Percentiles rank a stretch among this genome's conserved stretches.
These are phyloP conservation scores for Charaxes varanes DNA, from an alignment of 1,140 invertebrate genomes.

Conservation along the genomic window DNA sequence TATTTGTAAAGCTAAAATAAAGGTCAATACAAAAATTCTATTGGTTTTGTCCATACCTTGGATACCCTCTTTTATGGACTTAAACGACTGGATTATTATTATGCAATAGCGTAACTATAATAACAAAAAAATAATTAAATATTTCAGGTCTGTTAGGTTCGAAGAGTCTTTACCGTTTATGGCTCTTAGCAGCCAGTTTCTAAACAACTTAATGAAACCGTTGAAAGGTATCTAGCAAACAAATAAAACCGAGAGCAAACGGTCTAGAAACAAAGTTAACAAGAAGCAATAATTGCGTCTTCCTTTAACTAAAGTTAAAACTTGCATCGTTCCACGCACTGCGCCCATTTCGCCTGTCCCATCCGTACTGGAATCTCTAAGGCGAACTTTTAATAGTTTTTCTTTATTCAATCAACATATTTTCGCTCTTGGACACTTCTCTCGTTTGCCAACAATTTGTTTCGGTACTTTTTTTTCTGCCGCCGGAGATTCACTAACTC, in stretches of 20 bases:
- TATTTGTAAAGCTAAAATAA: no score
- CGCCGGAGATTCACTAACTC: constrained; percentile 39
- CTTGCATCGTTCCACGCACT: constrained; percentile 42
- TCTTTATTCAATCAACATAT: constrained; percentile 74
- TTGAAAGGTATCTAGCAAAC: constrained; percentile 9
- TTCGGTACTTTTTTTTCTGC: constrained; percentile 57
- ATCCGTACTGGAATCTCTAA: constrained; percentile 53
- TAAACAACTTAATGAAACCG: not conserved
- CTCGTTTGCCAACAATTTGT: constrained; percentile 70
- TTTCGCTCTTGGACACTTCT: constrained; percentile 67
- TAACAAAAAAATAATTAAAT: no score
- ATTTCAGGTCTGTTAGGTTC: no score
- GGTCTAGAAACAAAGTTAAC: constrained; percentile 22
- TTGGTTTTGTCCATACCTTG: no score
- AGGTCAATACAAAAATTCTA: no score
- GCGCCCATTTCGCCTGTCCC: constrained; percentile 40
- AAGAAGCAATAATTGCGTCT: constrained; percentile 25
- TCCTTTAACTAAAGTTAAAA: constrained; percentile 30
- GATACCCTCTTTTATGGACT: no score
- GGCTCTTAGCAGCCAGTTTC: not conserved
- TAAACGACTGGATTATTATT: no score
- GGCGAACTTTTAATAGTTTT: constrained; percentile 71
- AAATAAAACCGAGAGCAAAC: constrained; percentile 17
- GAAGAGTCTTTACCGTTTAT: no score
- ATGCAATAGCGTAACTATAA: no score